Base-by-base conservation (phyloP, 2,797 vertebrate species). In the Tarsius wallacei region DNA sequence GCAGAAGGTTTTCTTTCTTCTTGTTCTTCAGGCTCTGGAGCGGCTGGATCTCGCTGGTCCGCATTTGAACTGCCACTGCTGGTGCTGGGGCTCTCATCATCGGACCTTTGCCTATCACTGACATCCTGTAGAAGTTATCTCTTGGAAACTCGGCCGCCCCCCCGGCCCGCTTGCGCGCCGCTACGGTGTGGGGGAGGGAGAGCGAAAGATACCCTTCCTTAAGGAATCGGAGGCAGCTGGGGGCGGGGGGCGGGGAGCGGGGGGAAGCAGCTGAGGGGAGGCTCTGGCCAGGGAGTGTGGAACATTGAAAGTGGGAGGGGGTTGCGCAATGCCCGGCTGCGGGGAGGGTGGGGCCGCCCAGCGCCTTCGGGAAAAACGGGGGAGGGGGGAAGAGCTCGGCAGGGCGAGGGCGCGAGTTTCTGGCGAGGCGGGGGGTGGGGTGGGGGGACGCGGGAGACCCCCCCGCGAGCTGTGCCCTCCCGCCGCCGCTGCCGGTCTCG, bases 31-130 rank as follows among this genome's bases (percentile, higher is more conserved):
- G 99, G 99, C 97, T 99, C 99, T 84, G 99, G 99, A 10, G 99
- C 99, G 87, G 99, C 99, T 28, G 99, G 99, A 97, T 99, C 99
- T 98, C 99, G 98, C 98, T 99, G 99, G 98, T 99, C 99, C 0
- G 99, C 99, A 98, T 99, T 99, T 92, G 99, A 99, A 98, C 99
- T 99, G 68, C 99, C 99, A 31, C 99, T 99, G 99, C 99, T 99
- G 98, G 99, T 99, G 98, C 99, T 99, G 84, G 99, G 99, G 98
- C 99, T 99, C 98, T 99, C 99, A 98, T 99, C 99, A 17, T 99
- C 99, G 90, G 99, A 99, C 98, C 99, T 99, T 94, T 99, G 99
- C 98, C 99, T 99, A 98, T 99, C 99, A 98, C 99, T 99, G 98
- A 99, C 99, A 99, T 99, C 95, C 99, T 99, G 99, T 85, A 98